Percentiles rank a stretch among this genome's conserved stretches.
phyloP scores from a whole-genome alignment of 2,113 vertebrate genomes.

The Microcebus tavaratra region DNA sequence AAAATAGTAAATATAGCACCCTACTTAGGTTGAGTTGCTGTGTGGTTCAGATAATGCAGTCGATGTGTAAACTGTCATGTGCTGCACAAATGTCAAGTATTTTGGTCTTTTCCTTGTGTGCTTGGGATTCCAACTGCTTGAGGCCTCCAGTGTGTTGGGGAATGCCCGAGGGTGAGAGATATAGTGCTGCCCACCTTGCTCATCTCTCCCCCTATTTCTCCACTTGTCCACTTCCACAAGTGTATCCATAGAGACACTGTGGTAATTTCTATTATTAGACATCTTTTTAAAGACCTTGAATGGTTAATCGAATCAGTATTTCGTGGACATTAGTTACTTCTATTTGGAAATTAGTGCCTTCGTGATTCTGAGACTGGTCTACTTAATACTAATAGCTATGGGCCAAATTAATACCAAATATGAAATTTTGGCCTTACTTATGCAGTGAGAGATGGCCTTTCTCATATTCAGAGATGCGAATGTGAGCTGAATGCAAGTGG shows the following conservation, averaged over 20 bases:
- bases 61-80: neutral
- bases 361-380: constrained; percentile 80
- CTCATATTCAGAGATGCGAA: neutral
- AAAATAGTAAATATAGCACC: neutral
- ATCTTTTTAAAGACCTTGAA: constrained; percentile 68
- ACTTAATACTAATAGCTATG: constrained; percentile 77
- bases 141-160: neutral
- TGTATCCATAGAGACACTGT: neutral
- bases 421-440: constrained; percentile 39
- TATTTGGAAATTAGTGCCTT: constrained; percentile 82
- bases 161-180: neutral
- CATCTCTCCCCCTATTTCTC: neutral
- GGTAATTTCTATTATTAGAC: constrained; percentile 29
- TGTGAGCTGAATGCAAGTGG: neutral
- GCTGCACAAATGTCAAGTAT: neutral
- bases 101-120: neutral
- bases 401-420: constrained; percentile 74
- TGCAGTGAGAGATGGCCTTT: neutral
- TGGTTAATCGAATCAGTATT: constrained; percentile 81
- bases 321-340: constrained; percentile 79
- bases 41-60: neutral
- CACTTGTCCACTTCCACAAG: constrained; percentile 22
- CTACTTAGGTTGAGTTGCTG: neutral
- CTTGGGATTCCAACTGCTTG: neutral
- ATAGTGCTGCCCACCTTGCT: fast-evolving